A percentile compares a stretch with the other conserved stretches of the same genome.
These are phyloP conservation scores for Gymnobelideus leadbeateri DNA, from an alignment of 2,113 vertebrate species.

Conservation along the genomic window DNA sequence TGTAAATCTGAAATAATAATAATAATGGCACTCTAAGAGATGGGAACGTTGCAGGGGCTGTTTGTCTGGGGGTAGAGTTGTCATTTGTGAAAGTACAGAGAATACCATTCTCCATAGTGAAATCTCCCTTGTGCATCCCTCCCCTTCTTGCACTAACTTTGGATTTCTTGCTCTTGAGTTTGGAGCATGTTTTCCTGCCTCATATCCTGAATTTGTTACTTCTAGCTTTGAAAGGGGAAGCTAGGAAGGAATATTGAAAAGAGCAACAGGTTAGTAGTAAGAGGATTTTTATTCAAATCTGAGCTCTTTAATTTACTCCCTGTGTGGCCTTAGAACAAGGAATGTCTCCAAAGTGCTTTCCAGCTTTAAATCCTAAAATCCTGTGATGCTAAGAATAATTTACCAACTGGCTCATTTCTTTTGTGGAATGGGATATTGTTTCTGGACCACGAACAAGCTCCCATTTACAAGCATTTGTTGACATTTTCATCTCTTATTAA, in stretches of 20 bases:
- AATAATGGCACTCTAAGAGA: not conserved
- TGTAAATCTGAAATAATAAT: not conserved
- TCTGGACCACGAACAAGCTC: not conserved
- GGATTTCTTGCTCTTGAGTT: not conserved
- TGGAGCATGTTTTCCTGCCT: not conserved
- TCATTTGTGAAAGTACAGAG: not conserved
- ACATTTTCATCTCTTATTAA: not conserved
- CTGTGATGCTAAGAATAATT: not conserved
- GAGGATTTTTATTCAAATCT: slow-evolving; percentile 11
- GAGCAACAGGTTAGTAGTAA: not conserved
- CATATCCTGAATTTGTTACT: not conserved
- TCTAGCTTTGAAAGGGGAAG: not conserved
- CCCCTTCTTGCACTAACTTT: not conserved
- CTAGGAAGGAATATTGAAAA: not conserved
- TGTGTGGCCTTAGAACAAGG: slow-evolving; percentile 33
- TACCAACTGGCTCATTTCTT: not conserved
- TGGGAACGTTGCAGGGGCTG: not conserved
- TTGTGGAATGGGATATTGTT: not conserved
- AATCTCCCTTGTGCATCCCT: not conserved
- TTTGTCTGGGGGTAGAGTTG: not conserved
- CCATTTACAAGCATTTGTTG: not conserved
- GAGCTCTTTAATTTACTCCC: not conserved
- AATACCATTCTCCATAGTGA: not conserved
- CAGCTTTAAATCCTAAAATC: not conserved
- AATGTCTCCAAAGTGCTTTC: not conserved